Evolutionary conservation across 2,888 invertebrate species (phyloP).

Genomic region (Psylliodes chrysocephalus): DNA sequence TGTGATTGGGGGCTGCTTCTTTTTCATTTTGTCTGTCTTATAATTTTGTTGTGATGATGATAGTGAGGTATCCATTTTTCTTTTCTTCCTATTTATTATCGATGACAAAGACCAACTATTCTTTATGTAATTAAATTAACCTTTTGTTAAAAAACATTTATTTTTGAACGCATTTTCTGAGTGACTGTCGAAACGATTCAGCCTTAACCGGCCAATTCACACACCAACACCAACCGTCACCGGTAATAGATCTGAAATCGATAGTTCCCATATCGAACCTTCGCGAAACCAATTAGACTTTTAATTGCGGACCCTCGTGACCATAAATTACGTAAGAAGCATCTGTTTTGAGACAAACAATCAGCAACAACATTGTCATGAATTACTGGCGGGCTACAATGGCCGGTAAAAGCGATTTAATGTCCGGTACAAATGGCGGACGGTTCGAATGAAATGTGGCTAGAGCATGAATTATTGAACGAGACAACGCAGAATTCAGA

Average conservation of each 20-base stretch:
- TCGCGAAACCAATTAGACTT: constrained; percentile 11
- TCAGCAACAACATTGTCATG: constrained; percentile 25
- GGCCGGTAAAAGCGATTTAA: constrained; percentile 28
- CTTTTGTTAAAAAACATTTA: no score
- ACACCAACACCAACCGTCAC: background rate
- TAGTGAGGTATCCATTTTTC: no score
- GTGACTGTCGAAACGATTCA: no score
- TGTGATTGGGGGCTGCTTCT: no score
- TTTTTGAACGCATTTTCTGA: no score
- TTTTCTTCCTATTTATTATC: no score
- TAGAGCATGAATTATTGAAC: constrained; percentile 19
- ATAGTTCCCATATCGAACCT: background rate
- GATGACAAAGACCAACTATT: no score
- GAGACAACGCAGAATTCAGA: background rate
- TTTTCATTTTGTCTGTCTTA: no score
- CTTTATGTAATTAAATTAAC: no score
- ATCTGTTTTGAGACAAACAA: constrained; percentile 25
- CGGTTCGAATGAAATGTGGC: constrained; percentile 23
- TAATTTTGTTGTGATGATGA: no score
- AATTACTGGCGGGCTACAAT: constrained; percentile 20
- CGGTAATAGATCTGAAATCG: background rate
- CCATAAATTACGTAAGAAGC: constrained; percentile 21
- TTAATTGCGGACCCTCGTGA: constrained; percentile 17
- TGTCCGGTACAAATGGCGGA: constrained; percentile 26
- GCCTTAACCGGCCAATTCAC: no score